Conservation (phyloP, 2,113 vertebrate genomes). For the Bolborhynchus lineola region DNA sequence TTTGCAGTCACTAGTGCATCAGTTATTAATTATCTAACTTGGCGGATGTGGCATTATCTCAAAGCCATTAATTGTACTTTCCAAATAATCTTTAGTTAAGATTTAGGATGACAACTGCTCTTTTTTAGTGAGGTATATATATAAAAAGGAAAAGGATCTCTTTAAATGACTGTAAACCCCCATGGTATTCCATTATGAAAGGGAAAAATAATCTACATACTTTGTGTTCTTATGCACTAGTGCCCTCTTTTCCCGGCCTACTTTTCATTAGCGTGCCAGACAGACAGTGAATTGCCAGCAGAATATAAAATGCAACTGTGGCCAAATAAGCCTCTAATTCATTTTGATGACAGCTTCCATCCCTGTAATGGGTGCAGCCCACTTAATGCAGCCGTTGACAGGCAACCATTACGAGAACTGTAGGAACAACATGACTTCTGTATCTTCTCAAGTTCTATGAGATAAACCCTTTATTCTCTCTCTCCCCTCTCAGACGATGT, state of each 20-base stretch:
- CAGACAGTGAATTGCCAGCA: conserved; percentile 52
- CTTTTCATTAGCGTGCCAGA: neutral
- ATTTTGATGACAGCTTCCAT: conserved; percentile 76
- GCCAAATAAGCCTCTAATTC: conserved; percentile 70
- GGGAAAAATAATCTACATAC: neutral
- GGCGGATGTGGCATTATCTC: neutral
- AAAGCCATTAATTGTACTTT: neutral
- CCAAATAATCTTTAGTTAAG: neutral
- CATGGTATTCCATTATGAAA: neutral
- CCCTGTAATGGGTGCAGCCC: conserved; percentile 63
- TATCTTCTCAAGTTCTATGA: conserved; percentile 30
- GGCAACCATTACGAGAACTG: conserved; percentile 19
- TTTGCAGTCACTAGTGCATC: neutral
- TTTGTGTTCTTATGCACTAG: neutral
- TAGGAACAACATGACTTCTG: conserved; percentile 33
- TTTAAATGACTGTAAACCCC: neutral
- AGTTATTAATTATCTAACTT: neutral
- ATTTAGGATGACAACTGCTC: neutral
- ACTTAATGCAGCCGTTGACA: conserved; percentile 75
- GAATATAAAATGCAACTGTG: conserved; percentile 16
- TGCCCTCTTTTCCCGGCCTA: neutral
- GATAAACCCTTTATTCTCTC: neutral
- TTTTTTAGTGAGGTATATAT: neutral
- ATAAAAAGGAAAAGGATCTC: neutral
- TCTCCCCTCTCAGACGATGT: neutral